Evolutionary conservation across 2,113 vertebrate genomes (phyloP).

Genomic region (Psettodes erumei): DNA sequence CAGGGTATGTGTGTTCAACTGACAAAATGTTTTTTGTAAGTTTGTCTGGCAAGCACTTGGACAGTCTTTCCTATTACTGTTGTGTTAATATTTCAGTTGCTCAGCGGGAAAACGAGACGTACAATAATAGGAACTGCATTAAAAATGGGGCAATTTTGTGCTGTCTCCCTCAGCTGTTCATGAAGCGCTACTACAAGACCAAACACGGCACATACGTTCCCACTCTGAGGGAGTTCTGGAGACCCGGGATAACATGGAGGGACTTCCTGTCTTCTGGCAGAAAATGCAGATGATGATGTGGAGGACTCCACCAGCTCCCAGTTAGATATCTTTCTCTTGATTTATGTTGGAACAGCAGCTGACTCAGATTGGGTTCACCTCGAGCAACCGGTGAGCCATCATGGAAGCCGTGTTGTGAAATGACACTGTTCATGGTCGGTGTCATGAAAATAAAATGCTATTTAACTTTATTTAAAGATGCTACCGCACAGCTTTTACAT

Average conservation of each 20-base stretch:
- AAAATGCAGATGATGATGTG: slow-evolving; percentile 51
- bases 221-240: slow-evolving; percentile 82
- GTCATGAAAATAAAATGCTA: neutral
- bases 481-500: slow-evolving; percentile 1
- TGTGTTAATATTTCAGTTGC: neutral
- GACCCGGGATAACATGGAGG: slow-evolving; percentile 42
- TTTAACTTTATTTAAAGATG: neutral
- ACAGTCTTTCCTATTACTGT: neutral
- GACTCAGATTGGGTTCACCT: neutral
- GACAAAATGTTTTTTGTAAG: no score
- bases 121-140: no score
- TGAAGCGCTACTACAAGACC: slow-evolving; percentile 82
- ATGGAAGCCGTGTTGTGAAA: neutral
- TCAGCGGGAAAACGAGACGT: no score
- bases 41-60: no score
- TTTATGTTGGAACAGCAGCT: neutral
- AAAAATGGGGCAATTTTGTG: neutral
- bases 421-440: neutral
- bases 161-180: slow-evolving; percentile 78
- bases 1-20: slow-evolving; percentile 61
- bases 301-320: neutral
- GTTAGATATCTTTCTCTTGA: neutral
- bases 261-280: slow-evolving; percentile 19
- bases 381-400: slow-evolving; percentile 3
- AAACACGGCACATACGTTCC: slow-evolving; percentile 83